Evolutionary conservation across 2,113 vertebrate genomes (phyloP), one percentile per base, ranked within the genome.

Genomic region (Jaculus jaculus): DNA sequence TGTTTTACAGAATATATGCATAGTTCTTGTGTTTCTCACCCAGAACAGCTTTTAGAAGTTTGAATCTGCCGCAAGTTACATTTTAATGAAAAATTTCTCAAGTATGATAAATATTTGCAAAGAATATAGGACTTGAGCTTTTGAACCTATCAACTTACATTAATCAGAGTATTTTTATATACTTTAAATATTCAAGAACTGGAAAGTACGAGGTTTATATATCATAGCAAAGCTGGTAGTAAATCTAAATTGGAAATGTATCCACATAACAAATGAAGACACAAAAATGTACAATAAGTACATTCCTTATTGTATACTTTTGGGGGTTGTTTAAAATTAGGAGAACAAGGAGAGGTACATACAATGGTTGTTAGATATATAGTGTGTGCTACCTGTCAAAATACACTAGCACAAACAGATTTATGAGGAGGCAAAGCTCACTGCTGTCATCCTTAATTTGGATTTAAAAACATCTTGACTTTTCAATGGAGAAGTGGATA

Each of bases 221-320:
- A 96, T 82, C 47, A 83, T 10, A 10, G 65, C 39, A 92, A 87
- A 87, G 51, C 28, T 47, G 39, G 81, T 9, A 91, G 26, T 65
- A 72, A 74, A 92, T 89, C 74, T 93, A 80, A 89, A 79, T 54
- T 87, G 69, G 68, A 95, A 91, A 94, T 39, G 69, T 69, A 30
- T 84, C 17, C 77, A 79, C 61, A 93, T 94, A 95, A 84, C 84
- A 90, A 93, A 87, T 87, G 30, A 77, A 93, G 92, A 65, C 69
- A 74, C 63, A 87, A 42, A 84, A 89, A 92, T 32, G 10, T 26
- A 87, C 63, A 87, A 9, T 89, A 95, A 91, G n/a, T 51, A 72
- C 63, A 21, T 92, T 30, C 26, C n/a, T 87, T 74, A 87, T 18
- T 85, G 42, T 42, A 84, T 69, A 39, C 23, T 89, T 86, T 96